Conservation (phyloP, 1,140 invertebrate genomes). For the Musca domestica region DNA sequence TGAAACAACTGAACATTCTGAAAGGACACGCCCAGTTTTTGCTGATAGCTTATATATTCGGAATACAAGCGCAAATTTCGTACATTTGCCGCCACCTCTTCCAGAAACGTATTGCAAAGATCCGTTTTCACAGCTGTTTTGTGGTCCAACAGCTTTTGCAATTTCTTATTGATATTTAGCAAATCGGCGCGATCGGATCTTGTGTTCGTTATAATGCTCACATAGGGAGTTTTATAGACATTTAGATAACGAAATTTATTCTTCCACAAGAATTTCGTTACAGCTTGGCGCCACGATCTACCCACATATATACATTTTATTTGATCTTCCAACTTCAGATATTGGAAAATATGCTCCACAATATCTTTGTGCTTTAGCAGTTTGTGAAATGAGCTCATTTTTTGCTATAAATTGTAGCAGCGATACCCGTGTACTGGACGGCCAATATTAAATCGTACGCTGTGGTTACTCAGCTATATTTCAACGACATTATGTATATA, state of each 20-base stretch:
- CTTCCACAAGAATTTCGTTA: neutral
- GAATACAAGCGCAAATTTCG: neutral
- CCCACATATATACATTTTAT: neutral
- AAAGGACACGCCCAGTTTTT: neutral
- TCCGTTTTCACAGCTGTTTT: neutral
- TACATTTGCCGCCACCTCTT: neutral
- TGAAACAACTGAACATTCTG: neutral
- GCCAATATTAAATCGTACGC: too few relatives aligned
- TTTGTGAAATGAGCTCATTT: too few relatives aligned
- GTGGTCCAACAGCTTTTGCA: neutral
- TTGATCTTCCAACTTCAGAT: neutral
- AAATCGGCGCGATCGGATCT: neutral
- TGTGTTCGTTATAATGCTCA: neutral
- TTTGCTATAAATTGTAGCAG: too few relatives aligned
- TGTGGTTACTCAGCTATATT: too few relatives aligned
- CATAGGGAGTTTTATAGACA: neutral
- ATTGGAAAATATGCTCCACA: neutral
- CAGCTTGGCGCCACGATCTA: neutral
- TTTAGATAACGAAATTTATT: neutral
- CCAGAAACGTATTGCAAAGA: neutral
- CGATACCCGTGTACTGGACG: too few relatives aligned
- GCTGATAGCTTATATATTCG: neutral
- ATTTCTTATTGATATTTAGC: neutral
- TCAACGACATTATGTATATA: too few relatives aligned
- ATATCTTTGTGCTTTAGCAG: too few relatives aligned